phyloP scores from a whole-genome alignment of 1,140 invertebrate species.

The Wiebesia pumilae region DNA sequence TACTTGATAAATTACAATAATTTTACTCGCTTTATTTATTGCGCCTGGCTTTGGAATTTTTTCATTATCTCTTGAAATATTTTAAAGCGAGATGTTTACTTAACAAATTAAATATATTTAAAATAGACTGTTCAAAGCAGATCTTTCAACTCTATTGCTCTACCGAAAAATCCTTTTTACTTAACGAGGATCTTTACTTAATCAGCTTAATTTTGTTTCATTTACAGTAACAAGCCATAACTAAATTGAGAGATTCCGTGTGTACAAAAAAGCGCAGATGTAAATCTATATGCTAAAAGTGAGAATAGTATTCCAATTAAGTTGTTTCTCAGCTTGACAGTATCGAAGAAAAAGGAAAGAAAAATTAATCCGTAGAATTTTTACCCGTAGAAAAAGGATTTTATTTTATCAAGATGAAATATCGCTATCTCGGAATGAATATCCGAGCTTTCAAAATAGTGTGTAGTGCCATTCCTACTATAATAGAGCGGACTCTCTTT shows the following conservation, averaged over 20 bases:
- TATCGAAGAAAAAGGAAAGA: too few species aligned
- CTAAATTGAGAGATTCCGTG: too few species aligned
- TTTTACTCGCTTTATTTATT: neutral
- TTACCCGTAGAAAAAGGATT: neutral
- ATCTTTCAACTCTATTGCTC: neutral
- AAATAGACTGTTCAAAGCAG: neutral
- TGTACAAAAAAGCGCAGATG: too few species aligned
- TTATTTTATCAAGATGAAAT: neutral
- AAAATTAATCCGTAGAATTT: neutral
- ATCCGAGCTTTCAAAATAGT: neutral
- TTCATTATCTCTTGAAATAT: neutral
- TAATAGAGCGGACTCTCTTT: neutral
- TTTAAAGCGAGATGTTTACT: neutral
- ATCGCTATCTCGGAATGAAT: neutral
- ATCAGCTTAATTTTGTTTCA: too few species aligned
- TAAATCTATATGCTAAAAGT: too few species aligned
- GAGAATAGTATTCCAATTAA: too few species aligned
- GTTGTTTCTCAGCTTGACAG: too few species aligned
- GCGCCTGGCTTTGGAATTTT: neutral
- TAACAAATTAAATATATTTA: slow-evolving; percentile 1
- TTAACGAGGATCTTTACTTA: too few species aligned
- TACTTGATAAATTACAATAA: neutral
- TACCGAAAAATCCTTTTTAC: too few species aligned
- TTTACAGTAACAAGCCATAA: too few species aligned
- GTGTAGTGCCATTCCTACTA: neutral